phyloP scores from a whole-genome alignment of 1,140 invertebrate genomes.

The Limonius californicus region DNA sequence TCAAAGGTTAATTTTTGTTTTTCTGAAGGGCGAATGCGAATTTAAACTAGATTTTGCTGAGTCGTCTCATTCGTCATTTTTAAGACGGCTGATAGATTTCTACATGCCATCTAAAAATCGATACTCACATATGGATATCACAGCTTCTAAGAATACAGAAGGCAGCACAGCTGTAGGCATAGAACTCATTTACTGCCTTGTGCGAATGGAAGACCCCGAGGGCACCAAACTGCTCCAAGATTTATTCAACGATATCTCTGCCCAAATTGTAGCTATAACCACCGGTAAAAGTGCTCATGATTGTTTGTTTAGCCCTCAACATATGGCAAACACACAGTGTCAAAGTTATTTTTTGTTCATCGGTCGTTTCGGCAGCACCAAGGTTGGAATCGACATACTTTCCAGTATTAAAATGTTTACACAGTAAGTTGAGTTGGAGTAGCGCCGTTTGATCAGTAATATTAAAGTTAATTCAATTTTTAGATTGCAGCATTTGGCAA shows the following conservation, averaged over 20 bases:
- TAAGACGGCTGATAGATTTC: conserved; percentile 78
- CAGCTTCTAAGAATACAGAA: conserved; percentile 50
- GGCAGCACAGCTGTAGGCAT: conserved; percentile 69
- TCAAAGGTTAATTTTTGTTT: conserved; percentile 8
- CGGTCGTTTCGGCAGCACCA: conserved; percentile 76
- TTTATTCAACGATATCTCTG: conserved; percentile 74
- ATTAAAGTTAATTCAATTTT: too few species aligned
- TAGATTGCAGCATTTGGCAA: conserved; percentile 75
- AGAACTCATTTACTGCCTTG: conserved; percentile 73
- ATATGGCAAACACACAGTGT: conserved; percentile 82
- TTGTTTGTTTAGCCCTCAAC: conserved; percentile 82
- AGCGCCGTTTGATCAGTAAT: too few species aligned
- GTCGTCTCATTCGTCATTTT: conserved; percentile 71
- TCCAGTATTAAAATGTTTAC: conserved; percentile 75
- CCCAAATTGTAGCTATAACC: conserved; percentile 70
- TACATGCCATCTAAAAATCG: conserved; percentile 83
- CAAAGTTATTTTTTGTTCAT: conserved; percentile 93
- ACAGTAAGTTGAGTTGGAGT: too few species aligned
- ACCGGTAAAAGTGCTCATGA: conserved; percentile 75
- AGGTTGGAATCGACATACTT: conserved; percentile 67
- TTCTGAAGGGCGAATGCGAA: conserved; percentile 36
- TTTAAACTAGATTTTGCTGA: conserved; percentile 61
- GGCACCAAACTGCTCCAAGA: conserved; percentile 67
- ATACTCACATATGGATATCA: conserved; percentile 71
- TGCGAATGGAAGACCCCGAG: conserved; percentile 58